Base-by-base conservation (phyloP, 2,797 vertebrate species). In the Podarcis siculus region DNA sequence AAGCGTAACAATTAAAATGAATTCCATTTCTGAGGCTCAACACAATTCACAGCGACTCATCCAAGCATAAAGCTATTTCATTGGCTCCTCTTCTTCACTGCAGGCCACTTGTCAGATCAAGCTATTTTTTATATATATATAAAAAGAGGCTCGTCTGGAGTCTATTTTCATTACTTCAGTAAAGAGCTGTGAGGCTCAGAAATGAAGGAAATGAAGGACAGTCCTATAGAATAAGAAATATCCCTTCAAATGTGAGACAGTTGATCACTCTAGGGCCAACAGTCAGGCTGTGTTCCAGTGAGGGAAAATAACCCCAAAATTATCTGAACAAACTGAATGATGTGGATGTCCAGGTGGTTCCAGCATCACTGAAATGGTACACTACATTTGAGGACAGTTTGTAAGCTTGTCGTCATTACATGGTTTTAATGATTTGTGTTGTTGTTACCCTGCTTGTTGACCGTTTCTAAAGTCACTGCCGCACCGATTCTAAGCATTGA, bases 51-150 rank as follows among this genome's bases (percentile, higher is more conserved):
- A 32, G 32, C 0, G 0, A 39, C 49, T 89, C 25, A 9, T 82
- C 72, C 85, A 49, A 66, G 3, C 82, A 82, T 32, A 2, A n/a
- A 9, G 32, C 8, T 85, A 45, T 55, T 37, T 77, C 19, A 82
- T 15, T 2, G 79, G 49, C 86, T 83, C 7, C 64, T 72, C 82
- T 42, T 73, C n/a, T 2, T 5, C 0, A 0, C 79, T 35, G 39
- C 75, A 58, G 77, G 71, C 3, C 23, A 35, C 37, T 1, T 39
- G 58, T 61, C 32, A 9, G 27, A 78, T 78, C 39, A 42, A 23
- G 9, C 45, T 55, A 55, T 64, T 64, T n/a, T 76, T 61, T 25
- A 30, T 42, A 49, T 49, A 49, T 49, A 13, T 49, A 49, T 13
- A 58, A 7, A 39, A 13, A 84, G 32, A 27, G 32, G 13, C 1